Percentiles rank a stretch among this genome's conserved stretches.
These are phyloP conservation scores for Struthidea cinerea DNA, from an alignment of 2,113 vertebrate genomes.

Conservation along the genomic window DNA sequence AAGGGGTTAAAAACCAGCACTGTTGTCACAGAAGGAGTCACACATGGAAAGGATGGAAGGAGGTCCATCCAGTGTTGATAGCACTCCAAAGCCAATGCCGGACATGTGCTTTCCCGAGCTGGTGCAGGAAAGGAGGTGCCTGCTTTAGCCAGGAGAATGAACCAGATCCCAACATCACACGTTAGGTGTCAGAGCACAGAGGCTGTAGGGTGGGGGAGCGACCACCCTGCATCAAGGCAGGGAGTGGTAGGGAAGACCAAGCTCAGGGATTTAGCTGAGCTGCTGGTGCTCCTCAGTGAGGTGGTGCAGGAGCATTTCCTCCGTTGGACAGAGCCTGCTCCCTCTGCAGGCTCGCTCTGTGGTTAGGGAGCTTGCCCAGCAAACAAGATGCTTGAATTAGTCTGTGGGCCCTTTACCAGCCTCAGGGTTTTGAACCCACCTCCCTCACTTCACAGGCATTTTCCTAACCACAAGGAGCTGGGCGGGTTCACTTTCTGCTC, in stretches of 20 bases:
- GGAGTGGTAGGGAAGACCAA: not conserved
- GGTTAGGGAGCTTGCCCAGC: not conserved
- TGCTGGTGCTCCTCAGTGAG: not conserved
- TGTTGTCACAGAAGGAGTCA: not conserved
- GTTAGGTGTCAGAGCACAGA: not conserved
- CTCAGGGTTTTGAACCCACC: not conserved
- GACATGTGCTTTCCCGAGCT: not conserved
- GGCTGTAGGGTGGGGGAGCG: fast-evolving
- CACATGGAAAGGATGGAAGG: not conserved
- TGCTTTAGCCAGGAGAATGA: not conserved
- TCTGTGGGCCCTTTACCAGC: constrained; percentile 6
- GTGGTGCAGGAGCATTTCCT: not conserved
- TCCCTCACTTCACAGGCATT: not conserved
- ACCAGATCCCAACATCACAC: fast-evolving
- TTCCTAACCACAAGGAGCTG: not conserved
- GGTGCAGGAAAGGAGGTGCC: not conserved
- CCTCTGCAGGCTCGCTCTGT: not conserved
- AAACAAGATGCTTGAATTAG: not conserved
- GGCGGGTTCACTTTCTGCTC: not conserved
- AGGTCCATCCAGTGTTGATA: no score
- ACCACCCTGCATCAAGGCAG: not conserved
- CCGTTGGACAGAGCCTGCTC: not conserved
- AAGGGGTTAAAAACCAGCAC: not conserved
- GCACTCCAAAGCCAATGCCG: not conserved
- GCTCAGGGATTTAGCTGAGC: fast-evolving